Base-by-base conservation (phyloP, 2,113 vertebrate species). In the Aegithalos caudatus region DNA sequence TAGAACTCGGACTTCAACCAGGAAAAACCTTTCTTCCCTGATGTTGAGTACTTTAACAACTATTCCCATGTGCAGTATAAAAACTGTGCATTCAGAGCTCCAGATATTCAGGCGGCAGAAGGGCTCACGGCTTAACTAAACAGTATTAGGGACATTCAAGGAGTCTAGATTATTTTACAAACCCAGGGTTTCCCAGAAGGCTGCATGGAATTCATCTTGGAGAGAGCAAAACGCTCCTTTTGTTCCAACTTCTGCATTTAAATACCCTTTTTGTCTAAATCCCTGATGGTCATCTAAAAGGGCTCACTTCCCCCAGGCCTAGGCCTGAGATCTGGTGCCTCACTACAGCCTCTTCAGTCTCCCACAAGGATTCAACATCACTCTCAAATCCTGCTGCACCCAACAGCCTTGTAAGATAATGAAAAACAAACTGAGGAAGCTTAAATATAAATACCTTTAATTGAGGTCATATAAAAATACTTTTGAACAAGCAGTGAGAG, bases 211-310 rank as follows among this genome's bases (percentile, higher is more conserved):
- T 21, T 11, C 33, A 57, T 27, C 12, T 44, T 8, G 17, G 15
- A 9, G 2, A n/a, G 28, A 69, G 29, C 20, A 58, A 31, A 7
- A 13, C 3, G 7, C 15, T 35, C 45, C 8, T 33, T 14, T 25
- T 19, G 10, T 60, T 27, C 24, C 4, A 29, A 14, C 56, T 53
- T 78, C 4, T 14, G 10, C 38, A 24, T 57, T 86, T 24, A 16
- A 85, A 51, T 3, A 35, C 10, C 2, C 1, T 4, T 86, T 58
- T 50, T 71, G n/a, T 14, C 44, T 14, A 13, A 77, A n/a, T 6
- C 2, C 6, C 11, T 5, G 4, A 14, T 0, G 1, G 14, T 27
- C 1, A 2, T 9, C 35, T 58, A 11, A 25, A 58, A 58, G 9
- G 45, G 22, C 29, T 73, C 37, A 27, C 29, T 15, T 38, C 24